Evolutionary conservation across 2,113 vertebrate species (phyloP).

Genomic region (Phaetusa simplex): DNA sequence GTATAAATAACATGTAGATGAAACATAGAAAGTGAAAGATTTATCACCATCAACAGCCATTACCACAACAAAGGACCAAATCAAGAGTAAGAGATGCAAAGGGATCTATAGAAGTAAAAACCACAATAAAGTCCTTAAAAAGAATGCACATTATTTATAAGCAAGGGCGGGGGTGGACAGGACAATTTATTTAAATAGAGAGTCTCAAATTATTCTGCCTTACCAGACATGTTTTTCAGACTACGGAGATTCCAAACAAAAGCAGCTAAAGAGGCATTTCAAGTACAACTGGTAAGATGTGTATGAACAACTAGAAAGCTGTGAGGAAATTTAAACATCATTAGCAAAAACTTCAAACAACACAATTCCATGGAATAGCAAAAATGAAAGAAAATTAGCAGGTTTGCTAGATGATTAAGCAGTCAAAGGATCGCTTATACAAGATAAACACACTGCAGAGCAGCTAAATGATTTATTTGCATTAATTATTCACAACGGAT

Average conservation of each 20-base stretch:
- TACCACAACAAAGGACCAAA: not conserved
- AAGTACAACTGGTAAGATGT: not conserved
- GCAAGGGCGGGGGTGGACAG: not conserved
- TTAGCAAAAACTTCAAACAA: not conserved
- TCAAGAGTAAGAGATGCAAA: not conserved
- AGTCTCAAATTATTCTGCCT: not conserved
- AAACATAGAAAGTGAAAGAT: not conserved
- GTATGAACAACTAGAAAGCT: not conserved
- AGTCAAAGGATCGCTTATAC: not conserved
- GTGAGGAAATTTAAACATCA: not conserved
- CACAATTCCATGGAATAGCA: not conserved
- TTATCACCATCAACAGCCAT: not conserved
- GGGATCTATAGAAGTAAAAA: not conserved
- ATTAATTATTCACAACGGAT: not conserved
- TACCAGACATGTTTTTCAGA: not conserved
- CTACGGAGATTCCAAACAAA: not conserved
- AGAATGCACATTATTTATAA: not conserved
- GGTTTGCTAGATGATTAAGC: not conserved
- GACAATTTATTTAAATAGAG: not conserved
- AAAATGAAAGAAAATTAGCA: not conserved
- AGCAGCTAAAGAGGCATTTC: not conserved
- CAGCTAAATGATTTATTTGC: not conserved
- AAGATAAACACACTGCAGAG: not conserved
- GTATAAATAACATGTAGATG: not conserved
- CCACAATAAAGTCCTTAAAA: not conserved